Evolutionary conservation across 2,888 invertebrate species (phyloP), one percentile per base, ranked within the genome.

Genomic region (Acanthacorydalis orientalis): DNA sequence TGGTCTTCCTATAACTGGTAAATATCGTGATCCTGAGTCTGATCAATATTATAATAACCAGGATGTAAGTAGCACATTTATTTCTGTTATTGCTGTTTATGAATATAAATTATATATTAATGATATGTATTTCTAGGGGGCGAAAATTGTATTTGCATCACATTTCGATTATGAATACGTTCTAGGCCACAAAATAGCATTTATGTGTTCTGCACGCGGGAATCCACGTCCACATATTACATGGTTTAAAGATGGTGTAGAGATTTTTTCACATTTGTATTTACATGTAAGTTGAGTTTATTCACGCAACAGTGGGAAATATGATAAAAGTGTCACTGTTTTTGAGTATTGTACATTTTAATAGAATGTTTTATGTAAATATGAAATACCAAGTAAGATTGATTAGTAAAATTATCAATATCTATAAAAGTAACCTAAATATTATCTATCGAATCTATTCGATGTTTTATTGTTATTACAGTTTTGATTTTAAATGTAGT

Each of bases 201-300:
- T 93, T 62, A 70, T 93, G 49, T 95, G 93, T 64, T 83, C 87
- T 42, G 93, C 93, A 1, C 80, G 83, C 59, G 93, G 93, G 1
- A 79, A 80, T 53, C 93, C 93, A 0, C 70, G 90, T 41, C 93
- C 93, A 0, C 86, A 88, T 54, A 89, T 93, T 52, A 93, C 91
- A 15, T 95, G 93, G 93, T 90, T 87, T 64, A 95, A 93, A 64
- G 92, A 93, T 63, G 92, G 91, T 32, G 82, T 85, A 12, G 93
- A 95, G 68, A 83, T 93, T 60, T 90, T 88, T 59, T 80, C 85
- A 31, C 91, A 91, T 69, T 77, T 83, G 48, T 89, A 89, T 63
- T 70, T 90, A 60, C 88, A 91, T 62, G 91, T 88, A 64, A 73
- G 79, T 74, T 54, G 6, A 23, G 23, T 23, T 23, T 23, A 23